Base-by-base conservation (phyloP, 2,888 invertebrate genomes). In the Phortica magna region DNA sequence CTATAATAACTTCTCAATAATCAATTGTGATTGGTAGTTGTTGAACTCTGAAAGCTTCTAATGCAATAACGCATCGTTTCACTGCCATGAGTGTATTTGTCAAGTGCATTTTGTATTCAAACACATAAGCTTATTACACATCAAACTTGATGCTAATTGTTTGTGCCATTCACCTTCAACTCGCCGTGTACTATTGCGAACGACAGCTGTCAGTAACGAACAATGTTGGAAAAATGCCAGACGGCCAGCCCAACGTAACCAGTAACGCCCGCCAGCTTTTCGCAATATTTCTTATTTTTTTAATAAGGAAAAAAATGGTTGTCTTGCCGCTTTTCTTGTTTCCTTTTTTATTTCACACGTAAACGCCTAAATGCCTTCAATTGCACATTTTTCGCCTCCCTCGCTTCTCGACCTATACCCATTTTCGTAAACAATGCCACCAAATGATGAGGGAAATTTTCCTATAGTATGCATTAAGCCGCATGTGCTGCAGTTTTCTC, bases 151-250 rank as follows among this genome's bases (percentile, higher is more conserved):
- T 61, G 61, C 53, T 17, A 22, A 17, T 7, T 61, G 61, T 17
- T n/a, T 19, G 19, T 65, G 39, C 65, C 41, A 65, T 65, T 65
- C 65, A 65, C 65, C 78, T 71, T 65, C 59, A 53, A 61, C 70
- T 75, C 74, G 75, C 75, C 73, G 75, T 75, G 48, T 55, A 64
- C 64, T 48, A 76, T 71, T 85, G 85, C 76, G 64, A 87, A 78
- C 82, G 87, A 88, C 88, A 85, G 85, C 86, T 88, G 85, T 85
- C 85, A 85, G 78, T 82, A 79, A 79, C 79, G 79, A 78, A 85
- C 80, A 59, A 59, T 12, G 17, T 82, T 83, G 77, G 79, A 82
- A 78, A 81, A 76, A 77, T 79, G 83, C 83, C 83, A 80, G 78
- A 75, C 77, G 84, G 84, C 79, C 81, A 83, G 87, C 87, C 87